Percentiles rank a stretch among this genome's conserved stretches.
These are phyloP conservation scores for Cybosia mesomella DNA, from an alignment of 2,888 invertebrate species.

Conservation along the genomic window DNA sequence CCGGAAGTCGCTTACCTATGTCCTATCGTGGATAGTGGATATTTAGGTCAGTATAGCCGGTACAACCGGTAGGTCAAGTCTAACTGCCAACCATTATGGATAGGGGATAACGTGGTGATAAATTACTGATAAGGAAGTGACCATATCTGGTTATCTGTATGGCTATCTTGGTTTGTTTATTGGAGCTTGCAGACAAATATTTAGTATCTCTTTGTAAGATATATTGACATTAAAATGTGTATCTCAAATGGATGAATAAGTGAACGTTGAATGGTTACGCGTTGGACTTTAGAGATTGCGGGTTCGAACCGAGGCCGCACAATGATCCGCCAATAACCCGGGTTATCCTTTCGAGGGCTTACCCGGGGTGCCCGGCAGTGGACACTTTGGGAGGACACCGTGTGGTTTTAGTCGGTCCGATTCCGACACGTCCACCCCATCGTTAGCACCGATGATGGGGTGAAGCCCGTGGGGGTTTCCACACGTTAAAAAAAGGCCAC, in stretches of 20 bases:
- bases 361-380: no score
- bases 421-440: no score
- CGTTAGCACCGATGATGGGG: no score
- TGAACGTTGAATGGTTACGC: no score
- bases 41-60: constrained; percentile 44
- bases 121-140: constrained; percentile 48
- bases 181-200: neutral
- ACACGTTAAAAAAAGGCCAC: no score
- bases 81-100: neutral
- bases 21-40: constrained; percentile 24
- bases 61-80: constrained; percentile 11
- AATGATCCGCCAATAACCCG: no score
- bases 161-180: neutral
- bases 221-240: neutral
- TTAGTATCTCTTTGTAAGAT: neutral
- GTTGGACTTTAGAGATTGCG: neutral
- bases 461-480: no score
- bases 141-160: neutral
- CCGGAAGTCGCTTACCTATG: constrained; percentile 27
- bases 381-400: no score
- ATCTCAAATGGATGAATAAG: neutral
- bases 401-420: no score
- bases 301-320: neutral
- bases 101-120: constrained; percentile 16
- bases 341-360: no score